Percentiles rank a stretch among this genome's conserved stretches.
Evolutionary conservation across 2,113 vertebrate species (phyloP).

Genomic region (Oreochromis aureus): DNA sequence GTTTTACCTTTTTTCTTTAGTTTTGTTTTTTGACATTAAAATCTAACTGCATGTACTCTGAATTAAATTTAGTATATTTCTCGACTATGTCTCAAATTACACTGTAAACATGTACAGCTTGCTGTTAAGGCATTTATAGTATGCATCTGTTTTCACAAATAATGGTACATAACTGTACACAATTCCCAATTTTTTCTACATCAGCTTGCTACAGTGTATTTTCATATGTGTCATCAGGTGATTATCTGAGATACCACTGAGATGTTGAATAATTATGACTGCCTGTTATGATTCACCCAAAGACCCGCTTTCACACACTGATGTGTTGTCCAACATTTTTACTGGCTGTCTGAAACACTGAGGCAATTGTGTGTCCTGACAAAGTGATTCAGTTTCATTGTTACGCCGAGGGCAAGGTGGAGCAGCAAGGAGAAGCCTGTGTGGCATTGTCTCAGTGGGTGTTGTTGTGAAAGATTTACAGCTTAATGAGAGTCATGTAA

Average conservation of each 20-base stretch:
- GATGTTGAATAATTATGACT: background rate
- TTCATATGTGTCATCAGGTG: background rate
- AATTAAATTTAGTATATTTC: background rate
- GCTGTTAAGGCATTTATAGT: no score
- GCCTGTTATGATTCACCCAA: background rate
- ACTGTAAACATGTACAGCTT: background rate
- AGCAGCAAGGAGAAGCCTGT: slow-evolving; percentile 53
- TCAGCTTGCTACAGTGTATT: background rate
- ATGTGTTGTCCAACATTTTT: slow-evolving; percentile 63
- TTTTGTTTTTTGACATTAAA: background rate
- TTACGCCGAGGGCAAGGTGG: slow-evolving; percentile 46
- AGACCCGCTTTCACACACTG: background rate
- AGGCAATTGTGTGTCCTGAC: slow-evolving; percentile 40
- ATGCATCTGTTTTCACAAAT: background rate
- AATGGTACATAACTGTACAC: background rate
- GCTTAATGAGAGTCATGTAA: slow-evolving; percentile 64
- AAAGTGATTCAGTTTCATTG: slow-evolving; percentile 51
- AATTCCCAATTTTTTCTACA: background rate
- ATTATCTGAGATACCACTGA: background rate
- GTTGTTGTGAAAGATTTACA: slow-evolving; percentile 77
- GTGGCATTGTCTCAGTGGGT: slow-evolving; percentile 50
- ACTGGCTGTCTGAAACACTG: slow-evolving; percentile 25
- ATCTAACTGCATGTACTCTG: background rate
- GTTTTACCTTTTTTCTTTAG: background rate
- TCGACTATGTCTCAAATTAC: background rate